Base-by-base conservation (phyloP, 2,113 vertebrate species). In the Helogale parvula region DNA sequence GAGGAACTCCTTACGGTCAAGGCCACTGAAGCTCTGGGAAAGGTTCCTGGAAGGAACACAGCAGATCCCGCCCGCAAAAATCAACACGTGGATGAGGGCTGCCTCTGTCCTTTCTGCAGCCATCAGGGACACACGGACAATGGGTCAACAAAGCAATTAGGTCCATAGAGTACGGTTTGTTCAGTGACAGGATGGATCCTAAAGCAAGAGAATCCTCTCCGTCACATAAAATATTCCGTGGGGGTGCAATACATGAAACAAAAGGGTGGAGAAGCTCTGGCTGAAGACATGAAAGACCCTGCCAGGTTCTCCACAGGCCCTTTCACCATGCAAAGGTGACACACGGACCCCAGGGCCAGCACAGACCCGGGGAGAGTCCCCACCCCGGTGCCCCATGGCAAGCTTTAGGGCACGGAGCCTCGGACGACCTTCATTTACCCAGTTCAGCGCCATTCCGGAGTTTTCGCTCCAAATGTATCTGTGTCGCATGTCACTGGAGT, bases 91-190 rank as follows among this genome's bases (percentile, higher is more conserved):
- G 29, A 8, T 1, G 19, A 5, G 27, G 35, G 52, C n/a, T 1
- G 27, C 16, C 15, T 38, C 54, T 19, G 69, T 9, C n/a, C 41
- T 47, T 29, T 45, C 91, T 10, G 21, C 3, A 3, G 84, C 57
- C 7, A 1, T 1, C 1, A 41, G 6, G 17, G 5, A 12, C 1
- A 1, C 13, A 9, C 0, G 1, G 2, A 14, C 1, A 2, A 60
- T 60, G 57, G 21, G 57, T 60, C 57, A 21, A 60, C 9, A 0
- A 38, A 41, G 52, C 27, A 77, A 52, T 47, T 1, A 45, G 35
- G 5, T 23, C 31, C 10, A 52, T 21, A 5, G 45, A 89, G 31
- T 9, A 17, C 38, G 27, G 76, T 25, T 1, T 45, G 2, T 5
- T 82, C 60, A 41, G 50, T 0, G 7, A 87, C 0, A 14, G 21